Base-by-base conservation (phyloP, 2,888 invertebrate species). In the Parelbella ahira region DNA sequence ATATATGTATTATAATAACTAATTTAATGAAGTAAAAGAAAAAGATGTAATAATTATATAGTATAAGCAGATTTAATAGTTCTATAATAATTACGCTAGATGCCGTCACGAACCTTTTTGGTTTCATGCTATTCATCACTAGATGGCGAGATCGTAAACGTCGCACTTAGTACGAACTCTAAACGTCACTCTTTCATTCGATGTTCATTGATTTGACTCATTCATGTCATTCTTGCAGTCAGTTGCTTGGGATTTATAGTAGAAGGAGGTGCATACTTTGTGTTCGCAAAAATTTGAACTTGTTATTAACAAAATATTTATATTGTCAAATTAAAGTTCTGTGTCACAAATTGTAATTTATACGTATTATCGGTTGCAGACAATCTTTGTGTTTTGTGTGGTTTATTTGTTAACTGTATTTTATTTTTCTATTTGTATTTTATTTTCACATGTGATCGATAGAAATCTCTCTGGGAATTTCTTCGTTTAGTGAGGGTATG, bases 381-480 rank as follows among this genome's bases (percentile, higher is more conserved):
- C n/a, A n/a, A n/a, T n/a, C 21, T 33, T 45, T 47, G 36, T 32
- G 36, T 4, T 30, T 34, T 18, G 15, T 28, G 39, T 36, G 33
- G 44, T 39, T 39, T 23, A 43, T 45, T 36, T 47, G 39, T 32
- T 41, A 37, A 45, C 49, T 39, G 32, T 36, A 49, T 50, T 44
- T 50, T 50, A 45, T 49, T 49, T 50, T 49, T 12, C 29, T 12
- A 51, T 70, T 75, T 71, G 68, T 73, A 45, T 51, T 56, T 33
- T 41, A 15, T 47, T 70, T 71, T 69, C 65, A 74, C 74, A 76
- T 79, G 81, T 83, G 83, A 84, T 81, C 81, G 61, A 83, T 84
- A 82, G 54, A 50, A 60, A 58, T 57, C 50, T 60, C 53, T 49
- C 54, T 48, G 56, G 45, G 44, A 59, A 59, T 64, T 66, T 63